Percentiles rank a stretch among this genome's conserved stretches.
Conservation (phyloP, 2,113 vertebrate genomes). For the Halcyon malimbica region DNA sequence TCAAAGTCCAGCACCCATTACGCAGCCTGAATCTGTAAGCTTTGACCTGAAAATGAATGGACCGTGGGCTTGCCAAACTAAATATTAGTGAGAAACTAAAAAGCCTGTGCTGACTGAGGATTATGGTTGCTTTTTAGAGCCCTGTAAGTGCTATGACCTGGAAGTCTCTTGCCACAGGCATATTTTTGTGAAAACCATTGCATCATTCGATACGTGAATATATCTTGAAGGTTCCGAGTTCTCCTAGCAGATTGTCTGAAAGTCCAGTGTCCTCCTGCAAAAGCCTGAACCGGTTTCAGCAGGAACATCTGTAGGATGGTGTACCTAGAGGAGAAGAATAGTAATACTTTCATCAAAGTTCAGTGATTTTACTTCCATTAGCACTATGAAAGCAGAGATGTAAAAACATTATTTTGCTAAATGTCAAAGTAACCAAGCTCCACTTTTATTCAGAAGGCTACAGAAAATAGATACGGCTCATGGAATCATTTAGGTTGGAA, state of each 20-base stretch:
- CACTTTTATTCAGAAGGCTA: background rate
- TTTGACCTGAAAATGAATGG: background rate
- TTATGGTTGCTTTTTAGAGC: background rate
- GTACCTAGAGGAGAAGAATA: background rate
- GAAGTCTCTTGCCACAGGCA: background rate
- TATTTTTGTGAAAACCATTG: background rate
- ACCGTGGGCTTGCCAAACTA: background rate
- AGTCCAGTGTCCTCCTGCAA: background rate
- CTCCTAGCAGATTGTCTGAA: background rate
- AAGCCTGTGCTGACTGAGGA: accelerated
- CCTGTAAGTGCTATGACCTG: background rate
- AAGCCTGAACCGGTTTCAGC: background rate
- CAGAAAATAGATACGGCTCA: background rate
- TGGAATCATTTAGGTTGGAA: too few species aligned
- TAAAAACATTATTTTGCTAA: background rate
- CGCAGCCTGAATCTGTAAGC: background rate
- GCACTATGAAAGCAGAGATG: background rate
- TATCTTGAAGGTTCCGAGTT: background rate
- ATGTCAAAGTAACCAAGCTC: background rate
- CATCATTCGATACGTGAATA: background rate
- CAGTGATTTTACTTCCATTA: background rate
- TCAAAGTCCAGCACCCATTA: background rate
- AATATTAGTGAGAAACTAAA: background rate
- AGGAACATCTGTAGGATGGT: accelerated
- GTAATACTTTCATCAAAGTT: background rate